Evolutionary conservation across 2,113 vertebrate genomes (phyloP), one percentile per base, ranked within the genome.

Genomic region (Panthera uncia): DNA sequence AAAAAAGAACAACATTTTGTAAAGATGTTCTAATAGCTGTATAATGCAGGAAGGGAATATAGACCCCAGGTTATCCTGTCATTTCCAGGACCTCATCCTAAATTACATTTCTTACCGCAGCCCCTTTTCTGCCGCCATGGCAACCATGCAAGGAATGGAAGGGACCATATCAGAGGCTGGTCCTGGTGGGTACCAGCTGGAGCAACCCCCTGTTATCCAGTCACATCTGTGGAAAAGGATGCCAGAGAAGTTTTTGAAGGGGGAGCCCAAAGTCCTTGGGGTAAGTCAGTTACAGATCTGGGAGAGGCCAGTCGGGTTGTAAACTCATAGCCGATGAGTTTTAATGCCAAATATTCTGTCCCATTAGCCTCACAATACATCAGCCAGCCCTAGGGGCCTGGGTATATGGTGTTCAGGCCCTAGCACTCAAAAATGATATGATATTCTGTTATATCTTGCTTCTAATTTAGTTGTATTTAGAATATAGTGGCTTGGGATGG

Each of bases 201-300:
- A 33, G 45, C 61, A 92, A 19, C 9, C 63, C 33, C 6, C 1
- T 5, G 1, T 5, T 16, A 1, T 96, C 23, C 13, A 57, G 0
- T 55, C 82, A 4, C 11, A 84, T 3, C 7, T 69, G 4, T 97
- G 96, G 96, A 85, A 95, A 38, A 5, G 27, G 21, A 27, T 91
- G 71, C 5, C 19, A 29, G 86, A 91, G 82, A 97, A 98, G 50
- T 98, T 98, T 65, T 41, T 97, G 81, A 98, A 93, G 31, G 95
- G 97, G 1, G 86, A 98, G 52, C 97, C 97, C 10, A 97, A 96
- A 80, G 27, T 91, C 27, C 97, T 97, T 1, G 97, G 97, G 81
- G 97, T 97, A 95, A 95, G 95, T 96, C 36, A 13, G 0, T 36
- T n/a, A 10, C 2, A 1, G 4, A 50, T 84, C 71, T 41, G 31